Base-by-base conservation (phyloP, 2,888 invertebrate species). In the Rhabditophanes sp. region DNA sequence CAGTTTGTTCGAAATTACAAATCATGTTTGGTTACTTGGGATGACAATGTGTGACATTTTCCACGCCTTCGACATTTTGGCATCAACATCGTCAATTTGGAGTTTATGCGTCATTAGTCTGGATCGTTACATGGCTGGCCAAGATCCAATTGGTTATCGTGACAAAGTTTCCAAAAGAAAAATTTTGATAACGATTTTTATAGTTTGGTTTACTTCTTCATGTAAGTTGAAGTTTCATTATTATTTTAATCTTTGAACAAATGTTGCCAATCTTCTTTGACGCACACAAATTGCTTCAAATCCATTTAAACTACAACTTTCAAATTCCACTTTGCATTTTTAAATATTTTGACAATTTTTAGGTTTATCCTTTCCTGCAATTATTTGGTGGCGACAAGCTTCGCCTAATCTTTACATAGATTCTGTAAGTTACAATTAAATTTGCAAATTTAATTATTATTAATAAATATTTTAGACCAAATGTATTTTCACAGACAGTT, bases 31-130 rank as follows among this genome's bases (percentile, higher is more conserved):
- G 63, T 25, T 56, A 9, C 37, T 62, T 17, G 60, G 90, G 3
- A 77, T 79, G 2, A 80, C 82, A 57, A 87, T 85, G 82, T 96
- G 93, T 67, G 93, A 96, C 65, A 77, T 88, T 15, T 96, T 93
- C 88, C 76, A 88, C 34, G 88, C 88, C 0, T 68, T 93, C 44
- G 93, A 96, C 65, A 93, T 96, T 2, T 74, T 93, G 2, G 90
- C 88, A 56, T 85, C 85, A 56, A 93, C 96, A 0, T 90, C 90
- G 4, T 88, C 88, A 8, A 96, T 96, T 55, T 73, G 93, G 31
- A 93, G 93, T 69, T 72, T 96, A 34, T 93, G 93, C 69, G 87
- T 93, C 19, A 96, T 72, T 31, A 67, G 69, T 7, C 52, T 72
- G 20, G 71, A 72, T 48, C 57, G 71, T 12, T 96, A 93, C 68